Base-by-base conservation (phyloP, 2,888 invertebrate species). In the Oxyteleia sp. region DNA sequence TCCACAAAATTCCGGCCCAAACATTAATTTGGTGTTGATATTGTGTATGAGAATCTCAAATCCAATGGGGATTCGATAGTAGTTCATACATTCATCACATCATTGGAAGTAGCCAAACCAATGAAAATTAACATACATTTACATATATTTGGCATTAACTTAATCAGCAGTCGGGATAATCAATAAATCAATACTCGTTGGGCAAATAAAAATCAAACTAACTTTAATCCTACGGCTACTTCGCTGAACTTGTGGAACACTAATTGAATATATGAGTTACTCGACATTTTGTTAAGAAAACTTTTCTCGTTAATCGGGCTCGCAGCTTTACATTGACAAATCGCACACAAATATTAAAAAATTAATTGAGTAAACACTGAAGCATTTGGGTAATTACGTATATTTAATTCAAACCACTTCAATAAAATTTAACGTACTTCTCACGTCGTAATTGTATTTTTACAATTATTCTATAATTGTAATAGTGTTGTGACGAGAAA, bases 261-360 rank as follows among this genome's bases (percentile, higher is more conserved):
- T 13, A 20, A 64, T 49, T 49, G 18, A 49, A 32, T 49, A 11
- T 29, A 64, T 35, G 20, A 64, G 35, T 64, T 32, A 64, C 35
- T 64, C 32, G 35, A 49, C 35, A 64, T 35, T 35, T 49, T 64
- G 32, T 49, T 49, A 35, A 64, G 20, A 64, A 20, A 64, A 64
- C 35, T 64, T 64, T 49, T 49, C 63, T 64, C 23, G 20, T 64
- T 64, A 64, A 49, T 64, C 63, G 43, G 16, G 13, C n/a, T 45
- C 23, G 15, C 32, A 13, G 35, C 15, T 13, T 61, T 45, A 29
- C 18, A 45, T 61, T 61, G 61, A 45, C 61, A 61, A 64, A 64
- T 49, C 10, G 35, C 13, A 10, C 13, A n/a, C 38, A 15, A 45
- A 61, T 15, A 61, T 61, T 43, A 49, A 20, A 64, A 35, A 49